phyloP scores from a whole-genome alignment of 2,797 vertebrate genomes.

The Bufotes viridis region DNA sequence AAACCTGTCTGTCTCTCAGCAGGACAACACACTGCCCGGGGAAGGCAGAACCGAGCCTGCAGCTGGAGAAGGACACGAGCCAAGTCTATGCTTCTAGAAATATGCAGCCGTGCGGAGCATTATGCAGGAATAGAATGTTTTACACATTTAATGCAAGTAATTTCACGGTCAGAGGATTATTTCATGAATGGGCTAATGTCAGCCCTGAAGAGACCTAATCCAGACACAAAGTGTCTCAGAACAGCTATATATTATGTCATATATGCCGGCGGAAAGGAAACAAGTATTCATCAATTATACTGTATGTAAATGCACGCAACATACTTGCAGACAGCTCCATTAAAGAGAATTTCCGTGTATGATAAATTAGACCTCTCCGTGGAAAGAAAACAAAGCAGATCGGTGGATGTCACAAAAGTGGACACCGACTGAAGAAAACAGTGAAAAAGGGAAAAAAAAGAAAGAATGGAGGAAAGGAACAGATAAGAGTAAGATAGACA shows the following conservation, averaged over 20 bases:
- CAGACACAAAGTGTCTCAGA: constrained; percentile 6
- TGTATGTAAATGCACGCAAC: neutral
- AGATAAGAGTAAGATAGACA: no score
- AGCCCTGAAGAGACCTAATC: constrained; percentile 51
- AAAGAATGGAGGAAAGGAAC: neutral
- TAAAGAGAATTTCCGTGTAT: neutral
- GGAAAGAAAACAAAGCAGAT: neutral
- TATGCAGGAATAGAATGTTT: constrained; percentile 54
- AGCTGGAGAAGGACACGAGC: constrained; percentile 65
- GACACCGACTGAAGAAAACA: no score
- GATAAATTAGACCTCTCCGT: neutral
- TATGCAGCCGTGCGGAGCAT: constrained; percentile 47
- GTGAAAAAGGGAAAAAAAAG: no score
- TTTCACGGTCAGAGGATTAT: constrained; percentile 66
- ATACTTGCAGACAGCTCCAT: neutral
- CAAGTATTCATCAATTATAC: neutral
- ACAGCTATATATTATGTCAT: neutral
- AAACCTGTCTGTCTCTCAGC: constrained; percentile 62
- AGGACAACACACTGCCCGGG: neutral
- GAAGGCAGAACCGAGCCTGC: constrained; percentile 54
- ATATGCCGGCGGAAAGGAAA: neutral
- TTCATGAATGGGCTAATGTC: constrained; percentile 60
- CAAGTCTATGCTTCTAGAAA: constrained; percentile 58
- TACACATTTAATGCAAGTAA: constrained; percentile 65
- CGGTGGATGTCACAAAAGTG: neutral